phyloP scores from a whole-genome alignment of 1,140 invertebrate genomes.

The Tetranychus cinnabarinus region DNA sequence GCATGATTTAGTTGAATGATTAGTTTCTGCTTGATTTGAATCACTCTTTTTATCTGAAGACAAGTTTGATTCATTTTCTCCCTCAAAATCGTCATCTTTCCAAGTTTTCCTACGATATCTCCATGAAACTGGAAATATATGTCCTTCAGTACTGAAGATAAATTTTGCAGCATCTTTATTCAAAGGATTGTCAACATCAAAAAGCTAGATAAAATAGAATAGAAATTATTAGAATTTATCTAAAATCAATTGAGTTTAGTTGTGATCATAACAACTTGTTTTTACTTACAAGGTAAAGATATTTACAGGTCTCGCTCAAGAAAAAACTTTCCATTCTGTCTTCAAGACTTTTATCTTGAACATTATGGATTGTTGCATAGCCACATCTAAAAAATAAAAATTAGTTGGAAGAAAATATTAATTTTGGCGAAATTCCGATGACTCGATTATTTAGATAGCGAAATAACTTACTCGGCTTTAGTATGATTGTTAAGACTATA shows the following conservation, averaged over 20 bases:
- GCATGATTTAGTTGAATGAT: slow-evolving; percentile 18
- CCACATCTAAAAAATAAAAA: slow-evolving; percentile 27
- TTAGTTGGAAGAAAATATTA: slow-evolving; percentile 1
- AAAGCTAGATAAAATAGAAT: slow-evolving; percentile 26
- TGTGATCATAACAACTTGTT: background rate
- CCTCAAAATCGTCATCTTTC: slow-evolving; percentile 11
- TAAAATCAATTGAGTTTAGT: too few relatives aligned
- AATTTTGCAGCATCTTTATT: slow-evolving; percentile 31
- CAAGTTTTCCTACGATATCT: slow-evolving; percentile 23
- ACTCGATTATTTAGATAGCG: background rate
- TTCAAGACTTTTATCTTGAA: slow-evolving; percentile 74
- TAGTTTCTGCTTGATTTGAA: background rate
- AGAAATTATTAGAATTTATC: background rate
- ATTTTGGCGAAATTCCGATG: background rate
- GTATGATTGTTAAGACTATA: slow-evolving; percentile 33
- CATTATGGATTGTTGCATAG: slow-evolving; percentile 45
- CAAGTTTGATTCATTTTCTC: background rate
- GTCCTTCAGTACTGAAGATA: slow-evolving; percentile 43
- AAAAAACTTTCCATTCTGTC: slow-evolving; percentile 99
- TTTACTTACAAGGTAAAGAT: slow-evolving; percentile 49
- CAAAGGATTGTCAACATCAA: slow-evolving; percentile 37
- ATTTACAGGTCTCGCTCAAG: slow-evolving; percentile 92
- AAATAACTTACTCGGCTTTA: slow-evolving; percentile 22
- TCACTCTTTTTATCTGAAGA: background rate
- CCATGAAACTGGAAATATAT: slow-evolving; percentile 32